Base-by-base conservation (phyloP, 2,888 invertebrate genomes). In the Lycaena phlaeas region DNA sequence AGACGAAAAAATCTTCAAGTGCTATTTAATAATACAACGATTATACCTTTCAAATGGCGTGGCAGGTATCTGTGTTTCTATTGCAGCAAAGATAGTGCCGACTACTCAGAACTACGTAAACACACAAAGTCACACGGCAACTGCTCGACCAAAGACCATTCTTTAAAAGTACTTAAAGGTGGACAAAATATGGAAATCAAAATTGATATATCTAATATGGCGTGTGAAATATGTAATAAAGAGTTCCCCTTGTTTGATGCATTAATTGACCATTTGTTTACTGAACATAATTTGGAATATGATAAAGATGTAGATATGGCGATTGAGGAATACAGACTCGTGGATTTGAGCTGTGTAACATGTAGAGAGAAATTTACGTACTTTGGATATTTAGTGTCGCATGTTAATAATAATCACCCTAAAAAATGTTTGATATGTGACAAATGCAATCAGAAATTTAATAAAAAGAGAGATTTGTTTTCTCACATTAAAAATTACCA, bases 31-130 rank as follows among this genome's bases (percentile, higher is more conserved):
- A 73, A 74, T 48, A 82, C 82, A 0, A 55, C 78, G 0, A 64
- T 81, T 1, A 71, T 84, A 57, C 82, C 82, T 2, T 84, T 84
- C 57, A 84, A 84, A 51, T 84, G 82, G 79, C 64, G 82, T n/a
- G 81, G 81, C 2, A 77, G 73, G 54, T 84, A 84, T 43, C 56
- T 81, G 0, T 84, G 82, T 49, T 84, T 84, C 53, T 78, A 72
- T 55, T 84, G 82, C 43, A 81, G 82, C 43, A 73, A 77, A 61
- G 65, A 77, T 40, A 51, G 77, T 0, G 37, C 66, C 0, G 72
- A 74, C 15, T 77, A 78, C 44, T 41, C 57, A 0, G 78, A 79
- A 27, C 45, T 84, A 1, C 56, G 68, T 10, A 65, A 65, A 41
- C 82, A 84, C 27, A 82, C 81, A 0, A 72, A 70, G 44, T 64